Evolutionary conservation across 2,113 vertebrate species (phyloP).

Genomic region (Larimichthys polyactis): DNA sequence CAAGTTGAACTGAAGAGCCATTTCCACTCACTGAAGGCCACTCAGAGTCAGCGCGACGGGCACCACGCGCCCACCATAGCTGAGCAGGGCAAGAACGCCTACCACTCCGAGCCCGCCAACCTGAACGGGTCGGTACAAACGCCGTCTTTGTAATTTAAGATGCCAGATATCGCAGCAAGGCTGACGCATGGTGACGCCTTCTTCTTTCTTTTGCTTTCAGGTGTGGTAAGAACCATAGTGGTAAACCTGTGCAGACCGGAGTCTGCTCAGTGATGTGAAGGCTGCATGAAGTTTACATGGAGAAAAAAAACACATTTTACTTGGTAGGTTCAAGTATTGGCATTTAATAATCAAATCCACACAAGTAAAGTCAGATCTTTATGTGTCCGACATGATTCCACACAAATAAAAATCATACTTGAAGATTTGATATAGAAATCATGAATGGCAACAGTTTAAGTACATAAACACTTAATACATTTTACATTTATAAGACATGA

Average conservation of each 20-base stretch:
- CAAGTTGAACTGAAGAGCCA: conserved; percentile 68
- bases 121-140: conserved; percentile 78
- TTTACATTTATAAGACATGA: background rate
- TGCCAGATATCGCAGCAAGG: background rate
- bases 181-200: background rate
- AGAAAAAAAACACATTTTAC: conserved; percentile 32
- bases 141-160: background rate
- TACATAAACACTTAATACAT: background rate
- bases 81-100: conserved; percentile 79
- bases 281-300: conserved; percentile 17
- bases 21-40: conserved; percentile 71
- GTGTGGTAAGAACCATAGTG: conserved; percentile 82
- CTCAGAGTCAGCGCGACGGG: conserved; percentile 65
- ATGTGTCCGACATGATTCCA: background rate
- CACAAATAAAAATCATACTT: background rate
- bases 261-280: conserved; percentile 95
- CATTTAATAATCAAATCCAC: background rate
- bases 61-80: conserved; percentile 69
- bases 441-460: background rate
- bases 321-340: conserved; percentile 53
- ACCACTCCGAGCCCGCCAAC: conserved; percentile 85
- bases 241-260: conserved; percentile 87
- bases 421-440: background rate
- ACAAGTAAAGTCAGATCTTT: background rate
- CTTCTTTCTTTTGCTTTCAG: conserved; percentile 70